Base-by-base conservation (phyloP, 37 sponge, comb jelly and placozoan genomes). In the Axinella damicornis region DNA sequence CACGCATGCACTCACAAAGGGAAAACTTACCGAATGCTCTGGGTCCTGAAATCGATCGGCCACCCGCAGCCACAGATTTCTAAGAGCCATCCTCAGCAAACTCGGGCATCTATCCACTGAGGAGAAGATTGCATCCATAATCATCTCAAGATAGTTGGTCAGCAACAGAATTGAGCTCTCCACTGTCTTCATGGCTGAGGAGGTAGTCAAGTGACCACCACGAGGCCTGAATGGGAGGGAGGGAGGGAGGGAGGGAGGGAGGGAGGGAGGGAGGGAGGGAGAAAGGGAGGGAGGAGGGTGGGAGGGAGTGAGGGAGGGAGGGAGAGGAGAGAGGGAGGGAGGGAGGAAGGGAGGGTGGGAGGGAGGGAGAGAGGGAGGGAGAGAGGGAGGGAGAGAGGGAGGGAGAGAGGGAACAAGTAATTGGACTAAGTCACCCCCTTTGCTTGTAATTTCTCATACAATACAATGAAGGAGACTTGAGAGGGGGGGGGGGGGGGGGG, bases 11-110 rank as follows among this genome's bases (percentile, higher is more conserved):
- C n/a, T n/a, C n/a, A n/a, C n/a, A n/a, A n/a, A n/a, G n/a, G n/a
- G n/a, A n/a, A n/a, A n/a, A 22, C 87, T 53, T 35, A 84, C 90
- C 65, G 60, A 63, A 57, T 70, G 56, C 35, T 90, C 90, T 39
- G 79, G 72, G 2, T 75, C 78, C 28, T 59, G 64, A 71, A 84
- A 95, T 39, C 69, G 79, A 38, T 85, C 90, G 2, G 83, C 83
- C 30, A 89, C 87, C 54, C 90, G 59, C 61, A 71, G 46, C 88
- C 92, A 92, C 63, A 95, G 88, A 68, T 89, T 87, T 54, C 85
- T 86, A 2, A 95, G 76, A 24, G 90, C 90, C 52, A 86, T 66
- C 12, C 96, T 71, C 53, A 95, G 70, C 21, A 95, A 24, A 2
- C 46, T 53, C 15, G 96, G 96, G 52, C 96, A 95, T 40, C 83